Conservation (phyloP, 2,797 vertebrate species). For the Mionectes olivaceus region DNA sequence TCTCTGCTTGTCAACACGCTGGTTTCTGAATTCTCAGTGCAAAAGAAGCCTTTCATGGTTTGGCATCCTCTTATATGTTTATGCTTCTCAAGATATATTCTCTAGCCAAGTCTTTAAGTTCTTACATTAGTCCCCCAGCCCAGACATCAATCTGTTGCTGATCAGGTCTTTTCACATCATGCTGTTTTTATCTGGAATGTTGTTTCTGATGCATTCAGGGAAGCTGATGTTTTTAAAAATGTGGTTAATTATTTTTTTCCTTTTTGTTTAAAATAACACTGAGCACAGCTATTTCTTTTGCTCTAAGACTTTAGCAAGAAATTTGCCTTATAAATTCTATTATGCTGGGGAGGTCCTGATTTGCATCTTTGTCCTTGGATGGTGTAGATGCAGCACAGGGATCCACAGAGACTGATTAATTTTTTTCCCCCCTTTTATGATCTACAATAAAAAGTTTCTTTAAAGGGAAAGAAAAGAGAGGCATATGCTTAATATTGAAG, state of each 20-base stretch:
- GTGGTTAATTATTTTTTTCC: conserved; percentile 8
- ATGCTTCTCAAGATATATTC: conserved; percentile 57
- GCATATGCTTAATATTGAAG: conserved; percentile 73
- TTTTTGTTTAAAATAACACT: conserved; percentile 49
- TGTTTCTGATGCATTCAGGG: conserved; percentile 55
- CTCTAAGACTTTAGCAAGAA: conserved; percentile 39
- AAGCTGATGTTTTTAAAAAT: conserved; percentile 60
- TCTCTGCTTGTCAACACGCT: conserved; percentile 56
- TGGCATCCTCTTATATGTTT: conserved; percentile 66
- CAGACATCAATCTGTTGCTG: conserved; percentile 71
- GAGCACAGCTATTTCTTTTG: conserved; percentile 50
- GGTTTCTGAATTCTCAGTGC: conserved; percentile 48
- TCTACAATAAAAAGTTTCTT: conserved; percentile 82
- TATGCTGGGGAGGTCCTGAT: conserved; percentile 6
- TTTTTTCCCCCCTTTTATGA: conserved; percentile 29
- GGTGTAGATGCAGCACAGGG: conserved; percentile 41
- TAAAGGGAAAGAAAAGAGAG: conserved; percentile 75
- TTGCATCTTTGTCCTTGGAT: conserved; percentile 71
- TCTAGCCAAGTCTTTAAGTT: conserved; percentile 68
- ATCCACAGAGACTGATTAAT: conserved; percentile 67
- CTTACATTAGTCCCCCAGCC: conserved; percentile 59
- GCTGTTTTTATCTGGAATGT: conserved; percentile 64
- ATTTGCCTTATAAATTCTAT: conserved; percentile 53
- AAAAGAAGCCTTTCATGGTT: conserved; percentile 65
- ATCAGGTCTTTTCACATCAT: conserved; percentile 70